Base-by-base conservation (phyloP, 1,140 invertebrate genomes). In the Rhopalosiphum padi region DNA sequence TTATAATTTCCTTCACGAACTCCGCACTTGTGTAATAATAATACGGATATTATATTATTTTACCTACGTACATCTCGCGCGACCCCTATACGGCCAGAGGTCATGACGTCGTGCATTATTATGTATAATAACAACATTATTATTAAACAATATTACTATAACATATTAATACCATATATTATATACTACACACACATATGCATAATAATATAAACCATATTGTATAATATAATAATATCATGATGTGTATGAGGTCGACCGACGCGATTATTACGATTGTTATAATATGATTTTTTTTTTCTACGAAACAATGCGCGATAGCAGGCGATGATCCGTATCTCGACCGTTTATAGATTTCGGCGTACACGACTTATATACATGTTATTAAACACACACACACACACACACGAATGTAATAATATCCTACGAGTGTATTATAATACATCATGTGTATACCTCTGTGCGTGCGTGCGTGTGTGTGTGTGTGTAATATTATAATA, bases 291-390 rank as follows among this genome's bases (percentile, higher is more conserved):
- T 46, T 46, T 87, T 46, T 46, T 15, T 46, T 46, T 87, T 89
- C 53, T 53, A 37, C 48, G n/a, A 37, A 53, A 89, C 87, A 89
- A 89, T 35, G 37, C 37, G 87, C n/a, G n/a, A 89, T 37, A 53
- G 46, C 21, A 48, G 86, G 23, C 87, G 48, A 89, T 46, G 87
- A 89, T 89, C 21, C 87, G 87, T 89, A 89, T 88, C 86, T 51
- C 86, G 46, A 51, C 86, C 86, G 86, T 88, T 88, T 48, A 51
- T 46, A 88, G 46, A 51, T 48, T 30, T 88, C 43, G 18, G 30
- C 86, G 30, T 41, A n/a, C 43, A n/a, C 15, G 25, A 35, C 46
- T n/a, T 51, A 25, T 37, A 37, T n/a, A 83, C 22, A 23, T 37
- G 77, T 83, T 82, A 83, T 83, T 41, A 41, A 43, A 37, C 37